phyloP scores from a whole-genome alignment of 2,888 invertebrate genomes.

The Drosophila melanocephala region DNA sequence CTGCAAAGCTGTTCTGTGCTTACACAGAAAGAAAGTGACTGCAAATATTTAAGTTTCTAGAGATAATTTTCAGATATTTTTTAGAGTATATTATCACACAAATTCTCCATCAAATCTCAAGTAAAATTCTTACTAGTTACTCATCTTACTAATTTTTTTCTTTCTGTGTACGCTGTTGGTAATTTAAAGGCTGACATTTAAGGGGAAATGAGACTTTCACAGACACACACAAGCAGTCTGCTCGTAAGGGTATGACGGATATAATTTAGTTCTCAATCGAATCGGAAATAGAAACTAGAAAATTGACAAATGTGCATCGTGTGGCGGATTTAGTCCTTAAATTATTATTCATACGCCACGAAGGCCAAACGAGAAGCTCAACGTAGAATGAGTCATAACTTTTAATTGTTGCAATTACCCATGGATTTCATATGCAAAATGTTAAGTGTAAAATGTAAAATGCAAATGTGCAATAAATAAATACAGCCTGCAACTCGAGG shows the following conservation, averaged over 20 bases:
- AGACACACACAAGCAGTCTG: constrained; percentile 13
- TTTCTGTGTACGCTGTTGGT: constrained; percentile 18
- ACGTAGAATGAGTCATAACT: constrained; percentile 47
- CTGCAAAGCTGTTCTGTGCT: constrained; percentile 4
- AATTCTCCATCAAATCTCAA: not conserved
- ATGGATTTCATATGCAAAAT: constrained; percentile 49
- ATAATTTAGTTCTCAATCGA: constrained; percentile 69
- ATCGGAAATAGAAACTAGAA: constrained; percentile 71
- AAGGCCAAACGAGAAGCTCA: not conserved
- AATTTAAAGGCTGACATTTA: constrained; percentile 45
- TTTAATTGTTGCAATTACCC: constrained; percentile 57
- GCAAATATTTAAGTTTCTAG: not conserved
- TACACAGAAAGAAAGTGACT: not conserved
- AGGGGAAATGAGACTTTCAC: constrained; percentile 60
- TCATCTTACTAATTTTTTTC: not conserved
- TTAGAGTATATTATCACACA: too few species aligned
- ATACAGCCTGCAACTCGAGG: constrained; percentile 14
- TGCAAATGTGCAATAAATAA: constrained; percentile 25
- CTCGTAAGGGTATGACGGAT: constrained; percentile 46
- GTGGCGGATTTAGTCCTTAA: constrained; percentile 8
- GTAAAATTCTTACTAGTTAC: not conserved
- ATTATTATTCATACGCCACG: constrained; percentile 48
- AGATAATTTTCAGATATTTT: not conserved
- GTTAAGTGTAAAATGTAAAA: constrained; percentile 32
- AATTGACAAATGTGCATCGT: constrained; percentile 44